These are phyloP conservation scores for Drosophila nigritarsus DNA, from an alignment of 2,888 invertebrate genomes.

Conservation along the genomic window DNA sequence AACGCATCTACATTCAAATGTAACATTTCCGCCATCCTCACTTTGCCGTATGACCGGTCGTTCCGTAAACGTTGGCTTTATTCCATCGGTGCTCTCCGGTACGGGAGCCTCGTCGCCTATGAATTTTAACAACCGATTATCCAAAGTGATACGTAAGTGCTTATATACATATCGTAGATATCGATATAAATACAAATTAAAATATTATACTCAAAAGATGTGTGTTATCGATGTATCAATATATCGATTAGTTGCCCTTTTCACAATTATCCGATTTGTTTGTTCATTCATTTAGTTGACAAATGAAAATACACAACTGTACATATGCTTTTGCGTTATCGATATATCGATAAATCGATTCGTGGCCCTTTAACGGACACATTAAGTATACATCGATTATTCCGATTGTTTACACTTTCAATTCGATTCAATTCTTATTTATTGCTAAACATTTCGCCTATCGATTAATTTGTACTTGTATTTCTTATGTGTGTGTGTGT, in stretches of 20 bases:
- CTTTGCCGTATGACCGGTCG: slow-evolving; percentile 98
- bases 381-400: neutral
- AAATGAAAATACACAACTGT: neutral
- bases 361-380: neutral
- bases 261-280: neutral
- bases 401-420: neutral
- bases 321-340: neutral
- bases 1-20: slow-evolving; percentile 98
- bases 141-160: slow-evolving; percentile 69
- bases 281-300: neutral
- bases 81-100: slow-evolving; percentile 91
- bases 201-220: neutral
- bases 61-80: slow-evolving; percentile 99
- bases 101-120: slow-evolving; percentile 97
- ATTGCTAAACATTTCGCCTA: neutral
- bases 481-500: neutral
- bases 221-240: neutral
- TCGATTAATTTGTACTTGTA: neutral
- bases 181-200: neutral
- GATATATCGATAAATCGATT: neutral
- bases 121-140: slow-evolving; percentile 59
- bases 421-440: neutral
- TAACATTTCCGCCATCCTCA: slow-evolving; percentile 97
- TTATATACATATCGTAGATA: neutral
- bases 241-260: neutral